Base-by-base conservation (phyloP, 2,797 vertebrate species). In the Scarus forsteni region DNA sequence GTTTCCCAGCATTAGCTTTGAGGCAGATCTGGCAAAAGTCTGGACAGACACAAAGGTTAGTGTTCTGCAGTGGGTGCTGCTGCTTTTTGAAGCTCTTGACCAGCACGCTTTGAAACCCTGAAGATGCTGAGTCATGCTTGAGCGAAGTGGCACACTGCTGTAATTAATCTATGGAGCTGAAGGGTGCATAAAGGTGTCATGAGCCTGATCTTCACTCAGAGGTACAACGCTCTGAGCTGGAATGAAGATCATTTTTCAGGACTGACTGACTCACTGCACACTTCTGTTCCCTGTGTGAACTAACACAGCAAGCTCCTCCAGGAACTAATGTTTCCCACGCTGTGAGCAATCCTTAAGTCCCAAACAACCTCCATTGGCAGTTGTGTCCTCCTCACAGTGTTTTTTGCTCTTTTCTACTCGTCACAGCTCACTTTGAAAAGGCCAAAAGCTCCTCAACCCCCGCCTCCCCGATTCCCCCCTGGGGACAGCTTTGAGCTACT, bases 341-440 rank as follows among this genome's bases (percentile, higher is more conserved):
- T 87, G 83, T 63, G 72, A 89, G 79, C 68, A 14, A 70, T 66
- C 76, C 77, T 70, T 52, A 72, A 69, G 68, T 78, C 85, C 74
- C 73, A 73, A 51, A n/a, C 50, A 71, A 76, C 78, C 66, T 76
- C 80, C 83, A 80, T 62, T 84, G 82, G 78, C 84, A 73, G 75
- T 78, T 75, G 79, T 88, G 73, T 86, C 44, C 68, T 82, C 78
- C 67, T 85, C 70, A 61, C 63, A 75, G 70, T 77, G 55, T 84
- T 82, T 51, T 75, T 66, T 66, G 60, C 65, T 70, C 70, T 77
- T 78, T 71, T 73, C 79, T 83, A 73, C 56, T 77, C 35, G 49
- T 88, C 88, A 85, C 81, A 79, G 85, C 80, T 89, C 80, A 85
- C 75, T 92, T 69, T 87, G 84, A 91, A 92, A 92, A 91, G 89